Base-by-base conservation (phyloP, 2,113 vertebrate species). In the Polyodon spathula region DNA sequence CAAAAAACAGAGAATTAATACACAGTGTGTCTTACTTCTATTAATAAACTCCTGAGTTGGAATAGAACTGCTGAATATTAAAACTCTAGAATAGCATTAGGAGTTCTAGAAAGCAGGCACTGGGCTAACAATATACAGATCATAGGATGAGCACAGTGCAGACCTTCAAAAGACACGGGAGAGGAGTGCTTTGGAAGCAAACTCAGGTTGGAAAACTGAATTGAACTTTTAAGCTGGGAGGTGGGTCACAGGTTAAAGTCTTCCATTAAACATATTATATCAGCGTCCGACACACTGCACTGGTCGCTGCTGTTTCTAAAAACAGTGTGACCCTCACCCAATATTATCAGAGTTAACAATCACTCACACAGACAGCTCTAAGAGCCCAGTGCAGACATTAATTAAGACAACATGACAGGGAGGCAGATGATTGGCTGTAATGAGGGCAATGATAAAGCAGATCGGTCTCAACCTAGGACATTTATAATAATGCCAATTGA, bases 371-470 rank as follows among this genome's bases (percentile, higher is more conserved):
- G 43, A 15, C 58, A 40, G 48, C 15, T 12, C 59, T 53, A n/a
- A 61, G 48, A 61, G 17, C 8, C 51, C 6, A 44, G 6, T 44
- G 8, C 40, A 50, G 48, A 50, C 14, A 40, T 54, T 57, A 39
- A 65, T 58, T 39, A 63, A 62, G 43, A 54, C 39, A 52, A 54
- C 11, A 16, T 40, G 62, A 64, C 57, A 55, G 51, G 43, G n/a
- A 9, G 48, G 55, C 15, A 6, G 54, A 54, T 50, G 16, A 38
- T 53, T 61, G 60, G 53, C 37, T 54, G 40, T 65, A 69, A 65
- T 60, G 57, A 60, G 56, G 46, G 40, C 40, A n/a, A 11, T 59
- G 53, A 48, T 27, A 15, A 61, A 65, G 63, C 39, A 40, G 39
- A 48, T 61, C 56, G 53, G 42, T 66, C 54, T 52, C 16, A 5